Evolutionary conservation across 2,888 invertebrate species (phyloP), one percentile per base, ranked within the genome.

Genomic region (Alentia gelatinosa): DNA sequence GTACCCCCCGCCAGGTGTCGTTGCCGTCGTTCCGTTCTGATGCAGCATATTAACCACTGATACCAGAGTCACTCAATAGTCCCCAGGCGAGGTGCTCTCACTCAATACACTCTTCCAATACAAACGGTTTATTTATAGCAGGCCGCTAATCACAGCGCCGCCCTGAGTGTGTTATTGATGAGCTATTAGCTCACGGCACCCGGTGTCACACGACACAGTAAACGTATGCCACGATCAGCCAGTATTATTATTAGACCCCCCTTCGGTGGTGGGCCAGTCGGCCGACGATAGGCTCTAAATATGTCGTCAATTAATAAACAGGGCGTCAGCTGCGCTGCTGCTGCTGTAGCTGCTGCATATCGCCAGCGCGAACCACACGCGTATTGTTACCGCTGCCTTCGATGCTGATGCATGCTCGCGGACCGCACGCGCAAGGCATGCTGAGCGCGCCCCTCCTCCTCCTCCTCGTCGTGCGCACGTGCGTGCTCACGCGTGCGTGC

Each of bases 231-330:
- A 5, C 63, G 63, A n/a, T 9, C 63, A 5, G 15, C 63, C 5
- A 15, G 30, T 74, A 26, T 33, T 33, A 74, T 74, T 74, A 26
- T 33, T 47, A 26, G 30, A 30, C 74, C 74, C 15, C 74, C 74
- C 30, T 74, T 26, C 74, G 30, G 15, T 12, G 33, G 74, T 74
- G 74, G 9, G 19, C 47, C 9, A 47, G 47, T 9, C 74, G 12
- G 30, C 74, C 33, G 33, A 26, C 26, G 30, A 74, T 33, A 33
- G 33, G 74, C 74, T 74, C 33, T 33, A 74, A 74, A 74, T 74
- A 74, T 74, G 74, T 74, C 74, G 74, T 74, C 30, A 74, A 74
- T 74, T 74, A 74, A 33, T 26, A 33, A 74, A 33, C 74, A 74
- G 74, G 74, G 23, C 30, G 74, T 5, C n/a, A 33, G 33, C 15